These are phyloP conservation scores for Drosophila eugracilis DNA, from an alignment of 1,140 invertebrate species.

Conservation along the genomic window DNA sequence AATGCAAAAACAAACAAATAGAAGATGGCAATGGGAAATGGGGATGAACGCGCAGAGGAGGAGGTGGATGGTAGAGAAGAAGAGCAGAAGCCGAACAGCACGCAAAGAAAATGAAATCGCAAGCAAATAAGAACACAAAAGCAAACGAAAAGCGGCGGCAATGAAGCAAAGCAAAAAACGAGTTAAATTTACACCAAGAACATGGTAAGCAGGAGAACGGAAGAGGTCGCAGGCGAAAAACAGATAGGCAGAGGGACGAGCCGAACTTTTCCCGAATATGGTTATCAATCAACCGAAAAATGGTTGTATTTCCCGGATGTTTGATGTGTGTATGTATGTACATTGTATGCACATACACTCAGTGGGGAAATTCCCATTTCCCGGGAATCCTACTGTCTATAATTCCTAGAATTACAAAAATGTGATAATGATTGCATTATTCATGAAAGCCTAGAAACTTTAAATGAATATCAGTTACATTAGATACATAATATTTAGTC, in stretches of 20 bases:
- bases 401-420: neutral
- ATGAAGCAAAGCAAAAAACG: slow-evolving; percentile 56
- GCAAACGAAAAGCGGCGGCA: slow-evolving; percentile 39
- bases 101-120: slow-evolving; percentile 60
- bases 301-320: slow-evolving; percentile 31
- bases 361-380: slow-evolving; percentile 2
- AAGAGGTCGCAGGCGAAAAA: neutral
- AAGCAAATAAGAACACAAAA: slow-evolving; percentile 68
- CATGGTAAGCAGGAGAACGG: neutral
- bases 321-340: no score
- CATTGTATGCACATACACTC: no score
- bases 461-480: no score
- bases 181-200: slow-evolving; percentile 71
- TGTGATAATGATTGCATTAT: neutral
- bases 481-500: no score
- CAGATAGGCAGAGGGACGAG: slow-evolving; percentile 22
- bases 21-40: slow-evolving; percentile 5
- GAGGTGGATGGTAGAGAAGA: neutral
- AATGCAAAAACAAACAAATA: slow-evolving; percentile 36
- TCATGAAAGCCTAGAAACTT: no score
- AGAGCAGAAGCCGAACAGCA: slow-evolving; percentile 37
- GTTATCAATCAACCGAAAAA: slow-evolving; percentile 66
- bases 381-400: neutral
- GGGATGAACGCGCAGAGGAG: slow-evolving; percentile 5
- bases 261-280: slow-evolving; percentile 46